phyloP scores from a whole-genome alignment of 2,888 invertebrate species.

The Tetrapedia diversipes region DNA sequence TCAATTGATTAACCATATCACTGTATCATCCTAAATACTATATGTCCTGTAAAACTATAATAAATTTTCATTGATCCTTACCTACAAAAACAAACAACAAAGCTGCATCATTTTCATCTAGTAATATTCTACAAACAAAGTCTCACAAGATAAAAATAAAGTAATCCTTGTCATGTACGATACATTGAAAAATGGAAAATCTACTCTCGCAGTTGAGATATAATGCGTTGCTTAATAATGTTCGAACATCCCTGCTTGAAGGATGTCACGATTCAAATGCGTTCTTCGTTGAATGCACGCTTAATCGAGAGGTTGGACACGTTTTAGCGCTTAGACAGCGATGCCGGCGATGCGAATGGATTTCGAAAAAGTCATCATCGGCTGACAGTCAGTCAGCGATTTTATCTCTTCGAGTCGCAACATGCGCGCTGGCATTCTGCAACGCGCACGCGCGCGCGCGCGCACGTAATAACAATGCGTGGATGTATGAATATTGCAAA shows the following conservation, averaged over 20 bases:
- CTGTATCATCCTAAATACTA: too few relatives aligned
- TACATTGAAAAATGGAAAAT: too few relatives aligned
- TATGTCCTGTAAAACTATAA: too few relatives aligned
- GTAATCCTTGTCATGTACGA: too few relatives aligned
- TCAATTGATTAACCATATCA: too few relatives aligned
- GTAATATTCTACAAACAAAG: too few relatives aligned
- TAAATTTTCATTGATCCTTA: too few relatives aligned
- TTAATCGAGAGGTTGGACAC: slow-evolving; percentile 14
- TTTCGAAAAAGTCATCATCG: slow-evolving; percentile 6
- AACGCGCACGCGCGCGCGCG: slow-evolving; percentile 51
- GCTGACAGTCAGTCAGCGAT: neutral
- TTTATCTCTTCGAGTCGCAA: slow-evolving; percentile 17
- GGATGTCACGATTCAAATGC: neutral
- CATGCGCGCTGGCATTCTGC: slow-evolving; percentile 36
- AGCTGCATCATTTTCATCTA: too few relatives aligned
- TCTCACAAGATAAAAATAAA: too few relatives aligned
- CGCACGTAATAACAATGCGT: slow-evolving; percentile 65
- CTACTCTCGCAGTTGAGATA: too few relatives aligned
- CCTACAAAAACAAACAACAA: too few relatives aligned
- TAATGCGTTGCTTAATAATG: too few relatives aligned
- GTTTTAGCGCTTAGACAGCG: neutral
- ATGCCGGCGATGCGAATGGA: neutral
- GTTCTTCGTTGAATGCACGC: neutral
- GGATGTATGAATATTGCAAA: slow-evolving; percentile 75
- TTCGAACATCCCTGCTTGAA: neutral